Evolutionary conservation across 1,140 invertebrate species (phyloP).

Genomic region (Drosophila ercepeae): DNA sequence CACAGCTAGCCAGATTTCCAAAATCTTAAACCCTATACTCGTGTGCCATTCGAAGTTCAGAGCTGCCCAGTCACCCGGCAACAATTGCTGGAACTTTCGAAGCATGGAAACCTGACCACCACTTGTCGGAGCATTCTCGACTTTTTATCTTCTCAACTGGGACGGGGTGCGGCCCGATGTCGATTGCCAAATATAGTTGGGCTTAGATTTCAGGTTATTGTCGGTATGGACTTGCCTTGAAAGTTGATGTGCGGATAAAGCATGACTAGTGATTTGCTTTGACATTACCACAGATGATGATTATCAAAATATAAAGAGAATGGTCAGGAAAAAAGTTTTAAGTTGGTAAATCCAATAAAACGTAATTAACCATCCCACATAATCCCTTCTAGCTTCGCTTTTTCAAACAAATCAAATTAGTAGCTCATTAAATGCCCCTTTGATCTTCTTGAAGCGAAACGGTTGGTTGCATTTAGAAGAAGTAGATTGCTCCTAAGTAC

Average conservation of each 20-base stretch:
- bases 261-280: constrained; percentile 10
- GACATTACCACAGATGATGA: constrained; percentile 12
- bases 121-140: constrained; percentile 32
- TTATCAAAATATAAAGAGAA: constrained; percentile 3
- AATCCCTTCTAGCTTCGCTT: neutral
- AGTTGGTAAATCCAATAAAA: neutral
- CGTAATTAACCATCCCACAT: neutral
- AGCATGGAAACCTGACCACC: constrained; percentile 35
- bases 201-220: constrained; percentile 44
- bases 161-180: constrained; percentile 38
- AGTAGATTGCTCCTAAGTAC: constrained; percentile 28
- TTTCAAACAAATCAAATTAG: constrained; percentile 31
- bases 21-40: constrained; percentile 62
- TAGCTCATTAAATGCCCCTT: constrained; percentile 15
- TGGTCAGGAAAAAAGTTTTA: neutral
- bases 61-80: constrained; percentile 46
- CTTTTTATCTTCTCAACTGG: constrained; percentile 27
- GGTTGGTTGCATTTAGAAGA: constrained; percentile 47
- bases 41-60: constrained; percentile 40
- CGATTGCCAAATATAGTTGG: constrained; percentile 44
- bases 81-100: constrained; percentile 42
- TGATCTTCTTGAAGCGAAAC: constrained; percentile 32
- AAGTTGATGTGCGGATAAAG: constrained; percentile 21
- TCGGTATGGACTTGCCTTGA: constrained; percentile 18
- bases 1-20: constrained; percentile 31